These are phyloP conservation scores for Nemoura dubitans DNA, from an alignment of 2,888 invertebrate species.

Conservation along the genomic window DNA sequence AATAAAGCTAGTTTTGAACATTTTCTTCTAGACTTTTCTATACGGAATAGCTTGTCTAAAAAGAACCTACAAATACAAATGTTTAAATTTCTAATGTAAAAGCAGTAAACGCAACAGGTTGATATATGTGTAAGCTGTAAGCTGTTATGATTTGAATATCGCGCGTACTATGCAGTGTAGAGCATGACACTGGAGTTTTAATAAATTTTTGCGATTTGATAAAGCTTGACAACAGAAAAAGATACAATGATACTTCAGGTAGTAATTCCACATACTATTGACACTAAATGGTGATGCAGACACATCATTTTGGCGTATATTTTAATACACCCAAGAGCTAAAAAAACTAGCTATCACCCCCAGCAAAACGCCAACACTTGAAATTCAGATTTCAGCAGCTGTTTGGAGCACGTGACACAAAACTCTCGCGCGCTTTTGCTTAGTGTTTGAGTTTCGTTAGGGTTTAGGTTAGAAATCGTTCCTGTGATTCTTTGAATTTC, in stretches of 20 bases:
- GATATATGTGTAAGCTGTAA: neutral
- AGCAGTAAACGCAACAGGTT: neutral
- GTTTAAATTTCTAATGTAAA: neutral
- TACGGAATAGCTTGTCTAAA: neutral
- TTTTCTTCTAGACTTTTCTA: no score
- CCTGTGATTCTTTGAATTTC: neutral
- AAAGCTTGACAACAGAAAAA: neutral
- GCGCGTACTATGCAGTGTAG: neutral
- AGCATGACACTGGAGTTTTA: neutral
- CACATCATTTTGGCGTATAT: conserved; percentile 7
- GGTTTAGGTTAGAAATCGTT: neutral
- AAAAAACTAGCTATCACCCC: neutral
- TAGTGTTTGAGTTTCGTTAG: neutral
- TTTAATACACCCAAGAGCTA: neutral
- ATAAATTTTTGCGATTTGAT: neutral
- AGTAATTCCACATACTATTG: neutral
- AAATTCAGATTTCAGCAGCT: neutral
- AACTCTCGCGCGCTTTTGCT: conserved; percentile 14
- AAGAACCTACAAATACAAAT: neutral
- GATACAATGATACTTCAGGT: neutral
- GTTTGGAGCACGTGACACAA: neutral
- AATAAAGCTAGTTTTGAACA: no score
- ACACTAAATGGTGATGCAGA: neutral
- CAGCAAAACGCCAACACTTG: neutral
- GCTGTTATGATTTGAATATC: neutral